Conservation (phyloP, 2,888 invertebrate species). For the Hylaea fasciaria region DNA sequence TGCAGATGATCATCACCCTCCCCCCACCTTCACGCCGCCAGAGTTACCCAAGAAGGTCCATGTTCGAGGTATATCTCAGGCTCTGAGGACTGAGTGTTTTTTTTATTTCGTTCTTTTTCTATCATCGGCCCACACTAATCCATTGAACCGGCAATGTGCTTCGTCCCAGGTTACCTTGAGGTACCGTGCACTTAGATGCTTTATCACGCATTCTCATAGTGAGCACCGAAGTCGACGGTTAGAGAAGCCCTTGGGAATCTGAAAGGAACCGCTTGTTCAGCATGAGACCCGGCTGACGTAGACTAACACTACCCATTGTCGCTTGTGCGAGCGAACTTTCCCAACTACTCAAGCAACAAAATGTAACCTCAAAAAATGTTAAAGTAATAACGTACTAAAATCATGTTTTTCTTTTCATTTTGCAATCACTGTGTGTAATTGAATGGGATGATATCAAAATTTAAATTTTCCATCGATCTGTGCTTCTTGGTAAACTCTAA, state of each 20-base stretch:
- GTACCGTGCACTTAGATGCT: conserved; percentile 81
- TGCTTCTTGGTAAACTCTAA: conserved; percentile 85
- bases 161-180: conserved; percentile 71
- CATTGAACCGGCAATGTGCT: conserved; percentile 77
- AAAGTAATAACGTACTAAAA: conserved; percentile 37
- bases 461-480: conserved; percentile 68
- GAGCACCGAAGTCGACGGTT: conserved; percentile 67
- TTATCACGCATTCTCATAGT: conserved; percentile 81
- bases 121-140: conserved; percentile 77
- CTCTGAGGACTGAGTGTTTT: conserved; percentile 78
- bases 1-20: conserved; percentile 99
- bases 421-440: conserved; percentile 61
- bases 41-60: conserved; percentile 99
- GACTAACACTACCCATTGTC: conserved; percentile 59
- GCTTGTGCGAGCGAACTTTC: conserved; percentile 57
- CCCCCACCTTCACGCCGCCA: conserved; percentile 99
- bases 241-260: conserved; percentile 50
- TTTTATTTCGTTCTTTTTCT: conserved; percentile 66
- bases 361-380: conserved; percentile 36
- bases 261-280: conserved; percentile 65
- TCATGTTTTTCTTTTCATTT: conserved; percentile 57
- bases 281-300: conserved; percentile 72
- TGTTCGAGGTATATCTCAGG: conserved; percentile 93
- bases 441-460: conserved; percentile 54
- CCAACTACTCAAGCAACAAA: conserved; percentile 33